Conservation (phyloP, 2,113 vertebrate genomes). For the Cichladusa arquata region DNA sequence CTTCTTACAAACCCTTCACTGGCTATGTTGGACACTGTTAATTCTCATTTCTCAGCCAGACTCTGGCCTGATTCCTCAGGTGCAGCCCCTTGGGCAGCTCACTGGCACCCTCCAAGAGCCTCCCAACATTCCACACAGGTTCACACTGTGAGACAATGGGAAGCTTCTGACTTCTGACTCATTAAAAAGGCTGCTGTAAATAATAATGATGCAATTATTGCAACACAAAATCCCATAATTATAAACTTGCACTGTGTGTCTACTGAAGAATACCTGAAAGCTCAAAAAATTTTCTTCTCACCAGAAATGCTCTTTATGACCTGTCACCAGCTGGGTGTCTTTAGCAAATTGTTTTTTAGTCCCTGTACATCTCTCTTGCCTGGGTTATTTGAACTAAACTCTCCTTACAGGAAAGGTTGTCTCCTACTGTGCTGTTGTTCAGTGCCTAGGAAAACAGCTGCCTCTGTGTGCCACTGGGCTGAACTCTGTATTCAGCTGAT, state of each 20-base stretch:
- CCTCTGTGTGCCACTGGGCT: not conserved
- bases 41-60: not conserved
- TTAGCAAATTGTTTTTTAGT: not conserved
- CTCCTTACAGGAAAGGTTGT: not conserved
- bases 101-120: not conserved
- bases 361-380: not conserved
- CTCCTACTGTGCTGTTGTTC: not conserved
- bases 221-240: not conserved
- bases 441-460: not conserved
- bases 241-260: too few species aligned
- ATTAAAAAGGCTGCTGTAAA: not conserved
- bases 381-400: not conserved
- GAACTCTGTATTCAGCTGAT: not conserved
- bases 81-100: not conserved
- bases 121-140: not conserved
- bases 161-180: not conserved
- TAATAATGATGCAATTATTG: not conserved
- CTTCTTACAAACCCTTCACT: not conserved
- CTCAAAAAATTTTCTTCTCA: not conserved
- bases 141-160: not conserved
- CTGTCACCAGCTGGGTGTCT: not conserved
- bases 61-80: not conserved
- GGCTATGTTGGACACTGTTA: not conserved
- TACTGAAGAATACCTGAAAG: not conserved
- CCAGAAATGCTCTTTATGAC: not conserved